Conservation (phyloP, 2,888 invertebrate species). For the Nomada ruficornis region DNA sequence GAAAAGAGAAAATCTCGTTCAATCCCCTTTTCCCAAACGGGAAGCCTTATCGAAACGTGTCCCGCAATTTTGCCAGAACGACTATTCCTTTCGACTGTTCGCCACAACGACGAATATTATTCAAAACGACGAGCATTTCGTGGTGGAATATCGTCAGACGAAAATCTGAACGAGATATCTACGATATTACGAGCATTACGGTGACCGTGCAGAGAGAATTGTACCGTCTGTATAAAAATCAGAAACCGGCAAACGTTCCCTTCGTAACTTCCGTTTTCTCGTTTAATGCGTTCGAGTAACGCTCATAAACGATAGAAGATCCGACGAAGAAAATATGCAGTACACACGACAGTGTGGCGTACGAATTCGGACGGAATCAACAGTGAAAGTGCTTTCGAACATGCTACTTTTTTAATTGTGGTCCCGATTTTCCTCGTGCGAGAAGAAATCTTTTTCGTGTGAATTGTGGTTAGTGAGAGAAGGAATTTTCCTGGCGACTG, state of each 20-base stretch:
- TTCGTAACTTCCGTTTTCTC: constrained; percentile 51
- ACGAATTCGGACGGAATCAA: constrained; percentile 13
- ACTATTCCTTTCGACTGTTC: background rate
- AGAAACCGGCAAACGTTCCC: constrained; percentile 22
- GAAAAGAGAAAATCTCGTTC: background rate
- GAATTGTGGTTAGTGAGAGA: background rate
- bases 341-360: background rate
- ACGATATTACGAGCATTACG: background rate
- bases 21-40: background rate
- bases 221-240: constrained; percentile 32
- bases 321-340: background rate
- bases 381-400: constrained; percentile 42
- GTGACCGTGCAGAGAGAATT: constrained; percentile 8
- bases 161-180: background rate
- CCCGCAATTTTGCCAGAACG: background rate
- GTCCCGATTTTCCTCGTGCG: background rate
- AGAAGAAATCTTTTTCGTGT: background rate
- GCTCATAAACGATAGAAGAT: constrained; percentile 16
- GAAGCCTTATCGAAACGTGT: background rate
- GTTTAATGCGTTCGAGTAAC: constrained; percentile 41
- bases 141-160: background rate
- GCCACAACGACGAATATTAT: background rate
- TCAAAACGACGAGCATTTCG: background rate
- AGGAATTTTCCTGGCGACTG: background rate
- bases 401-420: background rate